Evolutionary conservation across 2,113 vertebrate genomes (phyloP), one percentile per base, ranked within the genome.

Genomic region (Grantiella picta): DNA sequence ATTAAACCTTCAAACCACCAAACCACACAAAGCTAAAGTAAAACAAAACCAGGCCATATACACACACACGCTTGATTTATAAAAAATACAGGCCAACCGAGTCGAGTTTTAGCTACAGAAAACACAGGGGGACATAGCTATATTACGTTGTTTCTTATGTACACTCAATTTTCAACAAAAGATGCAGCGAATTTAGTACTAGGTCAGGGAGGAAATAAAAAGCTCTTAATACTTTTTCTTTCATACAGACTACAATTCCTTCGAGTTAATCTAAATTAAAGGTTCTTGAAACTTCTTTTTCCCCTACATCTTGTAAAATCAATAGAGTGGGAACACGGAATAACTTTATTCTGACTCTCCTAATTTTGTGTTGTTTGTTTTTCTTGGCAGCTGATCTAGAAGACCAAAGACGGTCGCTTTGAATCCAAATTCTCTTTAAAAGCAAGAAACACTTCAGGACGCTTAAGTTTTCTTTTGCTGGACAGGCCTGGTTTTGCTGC

Each of bases 131-230:
- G 25, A 52, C 18, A 11, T 16, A 19, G 9, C 36, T 27, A 1
- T 21, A 17, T 72, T 57, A 42, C 0, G 0, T 29, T 65, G 10
- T 36, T 80, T 61, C 33, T 36, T 17, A 52, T 3, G 9, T 28
- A 12, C 22, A 29, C 18, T 4, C 4, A 5, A 19, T 54, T 50
- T 45, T 47, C 23, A 86, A 60, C 18, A 22, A n/a, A 78, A 68
- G 31, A 38, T 22, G 19, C 7, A 27, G 21, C 0, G 0, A 29
- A 36, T 44, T 83, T 78, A 27, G 3, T 31, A 54, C 25, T 75
- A 44, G 9, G 3, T 29, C 3, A 1, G 6, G 11, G 3, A 1
- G 1, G 2, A 5, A 15, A n/a, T 38, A 10, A 77, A 47, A n/a
- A 21, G 0, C 28, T 36, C 31, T 76, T 11, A 12, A 8, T 44